Percentiles rank a stretch among this genome's conserved stretches.
Evolutionary conservation across 2,888 invertebrate species (phyloP).

Genomic region (Auanema freiburgensis): DNA sequence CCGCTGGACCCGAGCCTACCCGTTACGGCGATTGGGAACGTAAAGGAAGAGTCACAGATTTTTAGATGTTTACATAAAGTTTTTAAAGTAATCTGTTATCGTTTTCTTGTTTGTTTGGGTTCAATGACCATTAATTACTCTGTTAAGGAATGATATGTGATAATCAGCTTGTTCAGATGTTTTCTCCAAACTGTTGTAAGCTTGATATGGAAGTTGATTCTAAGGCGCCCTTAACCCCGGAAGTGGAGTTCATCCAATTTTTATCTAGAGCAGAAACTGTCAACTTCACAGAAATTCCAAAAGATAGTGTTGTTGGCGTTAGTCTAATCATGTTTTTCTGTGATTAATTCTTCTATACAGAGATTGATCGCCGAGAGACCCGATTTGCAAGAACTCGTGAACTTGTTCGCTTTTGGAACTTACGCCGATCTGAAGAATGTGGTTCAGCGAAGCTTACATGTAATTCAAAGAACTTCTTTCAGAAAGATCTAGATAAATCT

Average conservation of each 20-base stretch:
- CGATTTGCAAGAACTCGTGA: too few species aligned
- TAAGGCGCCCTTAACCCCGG: neutral
- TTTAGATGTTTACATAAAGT: constrained; percentile 70
- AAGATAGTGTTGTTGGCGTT: too few species aligned
- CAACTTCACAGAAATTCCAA: too few species aligned
- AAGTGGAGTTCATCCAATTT: too few species aligned
- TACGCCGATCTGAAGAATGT: constrained; percentile 10
- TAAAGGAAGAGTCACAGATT: constrained; percentile 93
- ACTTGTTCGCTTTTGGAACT: constrained; percentile 16
- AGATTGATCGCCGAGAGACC: too few species aligned
- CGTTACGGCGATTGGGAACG: constrained; percentile 99
- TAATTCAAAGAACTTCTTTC: neutral
- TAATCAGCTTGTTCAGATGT: too few species aligned
- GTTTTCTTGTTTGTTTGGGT: neutral
- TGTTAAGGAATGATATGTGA: too few species aligned
- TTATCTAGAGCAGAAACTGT: too few species aligned
- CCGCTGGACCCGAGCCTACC: constrained; percentile 91
- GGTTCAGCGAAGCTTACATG: neutral
- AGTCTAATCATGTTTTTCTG: too few species aligned
- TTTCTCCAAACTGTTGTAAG: neutral
- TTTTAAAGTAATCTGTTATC: constrained; percentile 2
- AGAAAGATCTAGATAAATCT: too few species aligned
- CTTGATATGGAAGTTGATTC: constrained; percentile 1
- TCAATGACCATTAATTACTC: neutral
- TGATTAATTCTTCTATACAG: too few species aligned